Evolutionary conservation across 2,797 vertebrate genomes (phyloP).

Genomic region (Anguilla pacifica): DNA sequence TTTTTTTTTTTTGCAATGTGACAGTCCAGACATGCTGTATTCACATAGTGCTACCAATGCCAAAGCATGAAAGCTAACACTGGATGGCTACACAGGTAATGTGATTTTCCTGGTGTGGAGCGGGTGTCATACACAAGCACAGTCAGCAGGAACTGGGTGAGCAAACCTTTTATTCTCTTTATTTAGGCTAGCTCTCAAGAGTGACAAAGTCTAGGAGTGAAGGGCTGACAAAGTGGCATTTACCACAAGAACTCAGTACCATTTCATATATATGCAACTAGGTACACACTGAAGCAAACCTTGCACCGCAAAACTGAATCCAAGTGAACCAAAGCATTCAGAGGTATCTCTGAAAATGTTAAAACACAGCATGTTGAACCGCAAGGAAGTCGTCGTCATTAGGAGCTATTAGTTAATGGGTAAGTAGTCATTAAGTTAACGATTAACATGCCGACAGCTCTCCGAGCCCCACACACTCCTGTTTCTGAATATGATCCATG

Average conservation of each 20-base stretch:
- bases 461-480: not conserved
- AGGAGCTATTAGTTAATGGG: slow-evolving; percentile 16
- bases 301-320: not conserved
- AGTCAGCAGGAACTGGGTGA: not conserved
- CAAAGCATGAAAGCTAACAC: no score
- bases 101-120: not conserved
- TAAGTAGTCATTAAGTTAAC: slow-evolving; percentile 13
- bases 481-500: not conserved
- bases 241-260: no score
- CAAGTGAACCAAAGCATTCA: not conserved
- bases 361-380: not conserved
- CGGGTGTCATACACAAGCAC: not conserved
- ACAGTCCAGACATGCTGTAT: no score
- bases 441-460: not conserved
- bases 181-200: not conserved
- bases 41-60: no score
- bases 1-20: no score
- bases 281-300: no score
- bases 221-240: no score
- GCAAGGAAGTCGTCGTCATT: not conserved
- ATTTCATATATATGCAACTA: no score
- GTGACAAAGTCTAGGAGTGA: not conserved
- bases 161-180: not conserved
- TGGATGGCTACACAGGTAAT: not conserved
- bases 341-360: not conserved